Evolutionary conservation across 2,797 vertebrate genomes (phyloP).

Genomic region (Typhlichthys eigenmanni): DNA sequence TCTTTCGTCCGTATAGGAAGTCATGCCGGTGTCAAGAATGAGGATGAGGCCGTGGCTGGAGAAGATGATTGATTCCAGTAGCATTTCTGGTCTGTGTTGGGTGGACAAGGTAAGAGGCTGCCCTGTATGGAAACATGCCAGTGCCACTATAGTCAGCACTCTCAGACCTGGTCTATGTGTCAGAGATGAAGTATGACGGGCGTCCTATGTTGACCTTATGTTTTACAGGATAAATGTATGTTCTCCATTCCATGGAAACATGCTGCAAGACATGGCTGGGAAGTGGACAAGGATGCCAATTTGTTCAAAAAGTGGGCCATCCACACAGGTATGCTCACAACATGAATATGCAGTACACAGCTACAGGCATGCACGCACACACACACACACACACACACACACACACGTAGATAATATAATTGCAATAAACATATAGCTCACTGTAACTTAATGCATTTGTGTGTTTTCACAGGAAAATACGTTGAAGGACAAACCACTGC

Average conservation of each 20-base stretch:
- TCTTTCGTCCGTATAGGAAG: constrained; percentile 31
- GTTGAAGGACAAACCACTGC: constrained; percentile 75
- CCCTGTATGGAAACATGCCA: too few species aligned
- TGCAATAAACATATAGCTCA: background rate
- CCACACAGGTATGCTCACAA: constrained; percentile 86
- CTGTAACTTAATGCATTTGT: background rate
- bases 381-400: background rate
- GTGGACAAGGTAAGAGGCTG: constrained; percentile 71
- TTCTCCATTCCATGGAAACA: constrained; percentile 98
- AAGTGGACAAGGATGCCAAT: constrained; percentile 90
- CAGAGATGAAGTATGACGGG: background rate
- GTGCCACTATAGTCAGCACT: too few species aligned
- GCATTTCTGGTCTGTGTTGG: constrained; percentile 71
- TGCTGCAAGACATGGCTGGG: constrained; percentile 94
- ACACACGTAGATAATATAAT: background rate
- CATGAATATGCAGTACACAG: background rate
- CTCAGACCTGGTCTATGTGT: too few species aligned
- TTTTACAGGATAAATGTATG: constrained; percentile 82
- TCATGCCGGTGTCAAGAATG: constrained; percentile 80
- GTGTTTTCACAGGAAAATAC: constrained; percentile 82
- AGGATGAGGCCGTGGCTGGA: constrained; percentile 82
- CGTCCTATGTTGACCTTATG: background rate
- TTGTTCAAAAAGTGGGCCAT: constrained; percentile 94
- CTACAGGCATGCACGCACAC: background rate
- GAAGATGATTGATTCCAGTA: constrained; percentile 68